A percentile compares a stretch with the other conserved stretches of the same genome.
phyloP scores from a whole-genome alignment of 1,140 invertebrate species.

The Agraylea sexmaculata region DNA sequence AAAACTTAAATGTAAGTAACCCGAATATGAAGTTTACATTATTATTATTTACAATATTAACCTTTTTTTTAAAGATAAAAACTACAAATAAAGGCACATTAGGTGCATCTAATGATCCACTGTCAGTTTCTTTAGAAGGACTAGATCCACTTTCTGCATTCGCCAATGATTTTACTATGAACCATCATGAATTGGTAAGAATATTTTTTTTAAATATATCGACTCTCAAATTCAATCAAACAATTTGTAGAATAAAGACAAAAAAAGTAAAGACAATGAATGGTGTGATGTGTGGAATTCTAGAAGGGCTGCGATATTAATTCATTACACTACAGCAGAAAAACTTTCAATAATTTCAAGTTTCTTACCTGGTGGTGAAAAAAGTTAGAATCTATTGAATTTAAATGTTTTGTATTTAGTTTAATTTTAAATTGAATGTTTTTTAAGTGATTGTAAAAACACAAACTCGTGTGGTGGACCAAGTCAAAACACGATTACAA shows the following conservation, averaged over 20 bases:
- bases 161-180: constrained; percentile 43
- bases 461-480: constrained; percentile 70
- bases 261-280: constrained; percentile 36
- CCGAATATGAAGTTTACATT: no score
- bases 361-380: constrained; percentile 68
- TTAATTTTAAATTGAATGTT: constrained; percentile 5
- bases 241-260: constrained; percentile 11
- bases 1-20: no score
- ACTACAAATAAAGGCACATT: no score
- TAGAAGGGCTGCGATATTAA: constrained; percentile 61
- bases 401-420: background rate
- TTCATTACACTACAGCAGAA: constrained; percentile 83
- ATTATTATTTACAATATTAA: no score
- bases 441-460: constrained; percentile 59
- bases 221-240: constrained; percentile 3
- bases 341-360: constrained; percentile 82
- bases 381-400: constrained; percentile 47
- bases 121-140: constrained; percentile 52
- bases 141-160: constrained; percentile 64
- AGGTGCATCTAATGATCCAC: no score
- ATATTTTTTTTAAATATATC: constrained; percentile 9
- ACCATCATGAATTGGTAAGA: constrained; percentile 42
- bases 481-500: constrained; percentile 82
- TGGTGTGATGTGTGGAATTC: constrained; percentile 60
- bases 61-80: no score